A percentile compares a stretch with the other conserved stretches of the same genome.
These are phyloP conservation scores for Psittacula cyanocephala DNA, from an alignment of 2,113 vertebrate genomes.

Conservation along the genomic window DNA sequence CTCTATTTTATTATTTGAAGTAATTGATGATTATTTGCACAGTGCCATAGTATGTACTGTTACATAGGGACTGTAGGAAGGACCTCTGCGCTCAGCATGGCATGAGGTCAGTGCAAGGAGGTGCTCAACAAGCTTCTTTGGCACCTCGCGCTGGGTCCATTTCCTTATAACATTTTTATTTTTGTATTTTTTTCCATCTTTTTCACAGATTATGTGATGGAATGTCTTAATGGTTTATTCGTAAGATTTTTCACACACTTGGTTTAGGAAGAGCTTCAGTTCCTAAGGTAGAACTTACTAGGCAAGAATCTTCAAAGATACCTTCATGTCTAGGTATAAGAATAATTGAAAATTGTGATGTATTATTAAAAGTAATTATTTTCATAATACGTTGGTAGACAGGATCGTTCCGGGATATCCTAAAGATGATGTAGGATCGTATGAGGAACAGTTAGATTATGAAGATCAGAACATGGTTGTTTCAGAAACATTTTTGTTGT, in stretches of 20 bases:
- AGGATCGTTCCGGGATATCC: too few relatives aligned
- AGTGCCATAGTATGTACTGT: neutral
- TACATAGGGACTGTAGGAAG: neutral
- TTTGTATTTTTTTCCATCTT: neutral
- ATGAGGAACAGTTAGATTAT: too few relatives aligned
- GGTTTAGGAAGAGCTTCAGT: neutral
- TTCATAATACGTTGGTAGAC: too few relatives aligned
- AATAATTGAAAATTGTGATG: neutral
- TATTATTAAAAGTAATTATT: neutral
- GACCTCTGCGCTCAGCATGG: rapidly evolving
- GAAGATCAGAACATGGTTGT: too few relatives aligned
- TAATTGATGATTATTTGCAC: neutral
- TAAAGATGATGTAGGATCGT: too few relatives aligned
- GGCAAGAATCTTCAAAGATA: neutral
- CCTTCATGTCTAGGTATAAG: neutral
- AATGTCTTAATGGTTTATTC: neutral
- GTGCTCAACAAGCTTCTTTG: neutral
- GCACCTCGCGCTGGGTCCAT: neutral
- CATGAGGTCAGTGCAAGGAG: neutral
- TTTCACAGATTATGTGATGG: neutral
- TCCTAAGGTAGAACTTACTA: neutral
- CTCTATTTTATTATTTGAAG: neutral
- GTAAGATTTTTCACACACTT: neutral
- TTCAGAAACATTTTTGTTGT: too few relatives aligned
- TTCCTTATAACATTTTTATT: neutral